Conservation (phyloP, 1,140 invertebrate genomes). For the Plutomurus gul region DNA sequence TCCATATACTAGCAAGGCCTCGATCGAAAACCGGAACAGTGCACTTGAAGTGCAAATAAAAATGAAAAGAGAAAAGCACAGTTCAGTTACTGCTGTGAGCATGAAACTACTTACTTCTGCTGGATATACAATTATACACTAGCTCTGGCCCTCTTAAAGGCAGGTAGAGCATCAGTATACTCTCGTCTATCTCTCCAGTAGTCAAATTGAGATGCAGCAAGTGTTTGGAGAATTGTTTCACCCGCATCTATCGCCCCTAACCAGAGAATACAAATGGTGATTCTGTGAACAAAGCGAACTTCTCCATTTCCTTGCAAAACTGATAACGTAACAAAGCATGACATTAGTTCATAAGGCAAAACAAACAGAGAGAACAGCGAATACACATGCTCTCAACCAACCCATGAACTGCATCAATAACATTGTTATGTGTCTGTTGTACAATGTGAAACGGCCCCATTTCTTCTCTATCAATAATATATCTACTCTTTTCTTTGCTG, state of each 20-base stretch:
- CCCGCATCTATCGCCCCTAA: not conserved
- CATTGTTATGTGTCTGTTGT: not conserved
- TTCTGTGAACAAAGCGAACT: not conserved
- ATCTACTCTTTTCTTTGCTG: not conserved
- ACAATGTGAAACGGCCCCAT: not conserved
- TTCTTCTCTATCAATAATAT: not conserved
- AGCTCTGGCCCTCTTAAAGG: no score
- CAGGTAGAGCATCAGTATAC: no score
- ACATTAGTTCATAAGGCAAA: not conserved
- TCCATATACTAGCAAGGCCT: no score
- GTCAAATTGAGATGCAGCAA: slow-evolving; percentile 1
- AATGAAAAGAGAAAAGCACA: no score
- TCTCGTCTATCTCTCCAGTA: not conserved
- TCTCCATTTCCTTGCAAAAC: not conserved
- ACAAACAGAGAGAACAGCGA: no score
- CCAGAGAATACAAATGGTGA: not conserved
- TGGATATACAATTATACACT: no score
- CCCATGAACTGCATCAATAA: not conserved
- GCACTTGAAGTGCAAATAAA: no score
- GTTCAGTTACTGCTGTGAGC: no score
- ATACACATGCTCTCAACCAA: no score
- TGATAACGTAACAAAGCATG: slow-evolving; percentile 11
- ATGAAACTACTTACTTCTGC: no score
- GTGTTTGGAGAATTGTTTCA: slow-evolving; percentile 13
- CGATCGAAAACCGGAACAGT: no score